Percentiles rank a stretch among this genome's conserved stretches.
Conservation (phyloP, 2,888 invertebrate genomes). For the Pristionchus maxplancki region DNA sequence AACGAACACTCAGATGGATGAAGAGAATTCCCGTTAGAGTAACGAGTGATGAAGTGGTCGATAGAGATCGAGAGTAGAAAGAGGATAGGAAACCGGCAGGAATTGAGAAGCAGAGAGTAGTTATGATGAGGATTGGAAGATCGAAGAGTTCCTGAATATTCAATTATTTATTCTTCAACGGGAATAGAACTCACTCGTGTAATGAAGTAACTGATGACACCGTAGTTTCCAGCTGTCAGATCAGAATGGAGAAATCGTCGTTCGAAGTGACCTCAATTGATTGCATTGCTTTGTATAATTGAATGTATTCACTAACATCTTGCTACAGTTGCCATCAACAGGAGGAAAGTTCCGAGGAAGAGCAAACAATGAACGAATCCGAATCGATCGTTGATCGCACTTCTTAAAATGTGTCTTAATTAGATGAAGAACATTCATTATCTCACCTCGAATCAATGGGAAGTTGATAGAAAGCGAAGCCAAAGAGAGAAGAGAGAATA, state of each 20-base stretch:
- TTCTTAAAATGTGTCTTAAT: background rate
- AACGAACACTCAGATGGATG: background rate
- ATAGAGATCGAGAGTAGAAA: conserved; percentile 55
- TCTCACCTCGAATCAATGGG: conserved; percentile 48
- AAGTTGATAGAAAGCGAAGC: conserved; percentile 58
- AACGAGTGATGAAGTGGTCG: background rate
- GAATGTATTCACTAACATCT: conserved; percentile 70
- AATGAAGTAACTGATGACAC: conserved; percentile 51
- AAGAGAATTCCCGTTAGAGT: background rate
- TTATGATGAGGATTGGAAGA: conserved; percentile 86
- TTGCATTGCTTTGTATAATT: background rate
- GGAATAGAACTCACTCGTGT: no score
- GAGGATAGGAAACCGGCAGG: conserved; percentile 83
- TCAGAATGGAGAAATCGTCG: conserved; percentile 52
- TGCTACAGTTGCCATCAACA: conserved; percentile 83
- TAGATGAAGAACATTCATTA: background rate
- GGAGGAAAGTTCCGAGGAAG: conserved; percentile 87
- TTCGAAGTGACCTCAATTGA: conserved; percentile 40
- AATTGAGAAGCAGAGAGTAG: conserved; percentile 89
- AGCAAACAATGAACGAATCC: conserved; percentile 91
- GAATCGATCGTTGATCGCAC: conserved; percentile 81
- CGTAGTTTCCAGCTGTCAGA: conserved; percentile 10
- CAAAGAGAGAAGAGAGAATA: conserved; percentile 54
- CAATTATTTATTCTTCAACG: no score
- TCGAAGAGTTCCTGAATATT: conserved; percentile 86